Percentiles rank a stretch among this genome's conserved stretches.
phyloP scores from a whole-genome alignment of 2,888 invertebrate genomes.

The Parnassius orleans region DNA sequence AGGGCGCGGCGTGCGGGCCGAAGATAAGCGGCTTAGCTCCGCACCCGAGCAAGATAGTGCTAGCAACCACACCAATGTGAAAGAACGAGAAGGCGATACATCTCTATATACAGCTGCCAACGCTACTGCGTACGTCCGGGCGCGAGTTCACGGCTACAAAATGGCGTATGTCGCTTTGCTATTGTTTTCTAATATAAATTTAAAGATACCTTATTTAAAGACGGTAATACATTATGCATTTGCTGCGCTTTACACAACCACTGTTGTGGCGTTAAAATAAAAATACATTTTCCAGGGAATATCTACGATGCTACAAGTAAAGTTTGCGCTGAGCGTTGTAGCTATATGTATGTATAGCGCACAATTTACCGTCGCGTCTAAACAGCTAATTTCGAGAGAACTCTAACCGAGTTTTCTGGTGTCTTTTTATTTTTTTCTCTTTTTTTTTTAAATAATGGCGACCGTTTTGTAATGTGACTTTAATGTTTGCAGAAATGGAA shows the following conservation, averaged over 20 bases:
- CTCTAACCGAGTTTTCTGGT: constrained; percentile 49
- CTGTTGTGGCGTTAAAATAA: constrained; percentile 65
- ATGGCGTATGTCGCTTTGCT: constrained; percentile 40
- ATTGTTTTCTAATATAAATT: constrained; percentile 34
- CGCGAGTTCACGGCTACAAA: constrained; percentile 38
- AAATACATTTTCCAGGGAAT: constrained; percentile 78
- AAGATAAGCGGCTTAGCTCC: constrained; percentile 80
- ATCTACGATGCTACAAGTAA: constrained; percentile 72
- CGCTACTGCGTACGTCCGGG: constrained; percentile 63
- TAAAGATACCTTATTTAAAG: neutral
- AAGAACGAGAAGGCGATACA: constrained; percentile 50
- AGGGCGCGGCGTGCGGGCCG: constrained; percentile 73
- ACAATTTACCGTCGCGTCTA: constrained; percentile 66
- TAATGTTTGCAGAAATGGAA: constrained; percentile 20
- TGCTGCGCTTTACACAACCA: constrained; percentile 39
- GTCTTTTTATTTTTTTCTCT: constrained; percentile 35
- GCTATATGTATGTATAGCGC: constrained; percentile 45
- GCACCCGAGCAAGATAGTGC: constrained; percentile 55
- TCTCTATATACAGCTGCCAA: constrained; percentile 73
- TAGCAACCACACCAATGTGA: constrained; percentile 33
- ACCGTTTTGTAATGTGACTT: constrained; percentile 22
- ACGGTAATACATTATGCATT: constrained; percentile 28
- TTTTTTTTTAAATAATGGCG: constrained; percentile 35
- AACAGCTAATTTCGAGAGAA: constrained; percentile 77
- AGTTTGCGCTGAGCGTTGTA: constrained; percentile 63